A percentile compares a stretch with the other conserved stretches of the same genome.
These are phyloP conservation scores for Apodemus agrarius DNA, from an alignment of 2,797 vertebrate species.

Conservation along the genomic window DNA sequence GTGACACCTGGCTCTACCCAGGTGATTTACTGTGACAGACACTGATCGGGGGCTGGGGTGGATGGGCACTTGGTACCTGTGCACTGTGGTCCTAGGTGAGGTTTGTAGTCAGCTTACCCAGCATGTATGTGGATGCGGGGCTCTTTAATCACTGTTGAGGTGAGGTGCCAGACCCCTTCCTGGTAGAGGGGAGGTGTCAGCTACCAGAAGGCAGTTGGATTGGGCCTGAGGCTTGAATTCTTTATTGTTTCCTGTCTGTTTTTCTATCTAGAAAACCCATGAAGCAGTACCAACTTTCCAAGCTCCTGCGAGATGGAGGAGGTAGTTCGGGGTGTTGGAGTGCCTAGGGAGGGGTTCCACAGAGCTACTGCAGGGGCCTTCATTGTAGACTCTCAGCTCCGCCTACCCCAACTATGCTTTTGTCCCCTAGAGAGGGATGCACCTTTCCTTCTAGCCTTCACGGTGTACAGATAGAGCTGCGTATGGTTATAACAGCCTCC, in stretches of 20 bases:
- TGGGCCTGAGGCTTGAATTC: neutral
- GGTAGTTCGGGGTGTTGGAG: neutral
- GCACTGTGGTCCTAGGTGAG: neutral
- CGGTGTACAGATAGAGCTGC: neutral
- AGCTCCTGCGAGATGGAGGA: neutral
- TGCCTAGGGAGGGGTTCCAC: neutral
- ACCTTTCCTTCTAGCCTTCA: slow-evolving; percentile 59
- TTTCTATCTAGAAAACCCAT: neutral
- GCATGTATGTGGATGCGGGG: neutral
- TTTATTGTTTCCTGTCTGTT: neutral
- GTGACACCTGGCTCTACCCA: neutral
- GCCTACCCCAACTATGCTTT: neutral
- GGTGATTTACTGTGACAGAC: neutral
- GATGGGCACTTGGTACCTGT: neutral
- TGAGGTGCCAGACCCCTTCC: neutral
- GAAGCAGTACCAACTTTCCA: neutral
- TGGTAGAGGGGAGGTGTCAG: neutral
- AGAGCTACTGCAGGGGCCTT: neutral
- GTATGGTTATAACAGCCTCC: slow-evolving; percentile 1
- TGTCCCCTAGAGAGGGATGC: slow-evolving; percentile 17
- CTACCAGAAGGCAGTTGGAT: neutral
- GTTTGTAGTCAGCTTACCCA: neutral
- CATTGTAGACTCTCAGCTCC: neutral
- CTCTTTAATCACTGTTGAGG: neutral
- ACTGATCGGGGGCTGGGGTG: no score